Conservation (phyloP, 2,888 invertebrate species). For the Drosophila picticornis region DNA sequence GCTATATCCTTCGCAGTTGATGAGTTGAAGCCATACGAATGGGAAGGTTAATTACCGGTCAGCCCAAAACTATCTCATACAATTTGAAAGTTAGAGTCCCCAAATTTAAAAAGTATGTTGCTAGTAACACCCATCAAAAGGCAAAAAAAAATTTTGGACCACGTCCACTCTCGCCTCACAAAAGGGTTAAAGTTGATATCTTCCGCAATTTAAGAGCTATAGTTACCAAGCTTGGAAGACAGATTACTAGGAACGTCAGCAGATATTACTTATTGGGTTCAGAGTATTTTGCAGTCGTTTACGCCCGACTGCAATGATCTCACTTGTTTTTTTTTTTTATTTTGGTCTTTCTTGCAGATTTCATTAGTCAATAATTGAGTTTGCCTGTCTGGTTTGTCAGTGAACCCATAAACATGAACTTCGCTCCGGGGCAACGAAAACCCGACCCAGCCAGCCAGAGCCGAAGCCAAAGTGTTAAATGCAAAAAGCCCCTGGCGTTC, state of each 20-base stretch:
- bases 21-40: neutral
- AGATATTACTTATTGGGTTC: neutral
- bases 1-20: neutral
- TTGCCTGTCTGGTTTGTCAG: slow-evolving; percentile 77
- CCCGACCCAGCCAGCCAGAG: slow-evolving; percentile 28
- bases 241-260: neutral
- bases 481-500: slow-evolving; percentile 57
- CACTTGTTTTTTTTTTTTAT: slow-evolving; percentile 10
- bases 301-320: neutral
- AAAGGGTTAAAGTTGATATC: neutral
- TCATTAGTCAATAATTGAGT: slow-evolving; percentile 81
- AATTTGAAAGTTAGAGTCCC: neutral
- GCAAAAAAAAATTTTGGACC: neutral
- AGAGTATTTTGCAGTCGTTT: neutral
- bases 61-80: neutral
- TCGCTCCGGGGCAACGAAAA: slow-evolving; percentile 56
- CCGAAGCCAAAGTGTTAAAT: slow-evolving; percentile 30
- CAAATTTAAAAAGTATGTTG: neutral
- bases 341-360: slow-evolving; percentile 62
- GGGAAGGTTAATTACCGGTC: neutral
- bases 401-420: slow-evolving; percentile 70
- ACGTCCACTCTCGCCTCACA: neutral
- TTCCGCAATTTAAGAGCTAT: neutral
- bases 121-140: neutral
- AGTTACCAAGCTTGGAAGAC: neutral